phyloP scores from a whole-genome alignment of 1,140 invertebrate species.

The Spodoptera litura region DNA sequence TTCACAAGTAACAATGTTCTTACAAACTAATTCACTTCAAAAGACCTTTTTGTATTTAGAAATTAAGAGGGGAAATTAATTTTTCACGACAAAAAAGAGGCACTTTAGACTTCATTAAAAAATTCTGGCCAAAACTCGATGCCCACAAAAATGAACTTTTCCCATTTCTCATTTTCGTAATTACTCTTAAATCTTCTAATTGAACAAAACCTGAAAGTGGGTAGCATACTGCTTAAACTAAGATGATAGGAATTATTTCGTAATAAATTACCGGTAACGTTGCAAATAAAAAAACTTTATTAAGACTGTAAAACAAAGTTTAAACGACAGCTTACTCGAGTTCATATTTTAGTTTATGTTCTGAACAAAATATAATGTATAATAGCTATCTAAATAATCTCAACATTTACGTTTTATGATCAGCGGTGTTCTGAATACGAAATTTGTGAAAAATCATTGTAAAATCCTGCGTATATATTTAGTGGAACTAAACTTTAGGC shows the following conservation, averaged over 20 bases:
- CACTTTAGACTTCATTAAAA: conserved; percentile 76
- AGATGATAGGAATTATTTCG: conserved; percentile 30
- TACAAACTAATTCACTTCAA: conserved; percentile 38
- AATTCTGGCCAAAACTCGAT: conserved; percentile 66
- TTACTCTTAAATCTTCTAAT: conserved; percentile 71
- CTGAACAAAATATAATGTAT: conserved; percentile 2
- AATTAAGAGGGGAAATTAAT: conserved; percentile 61
- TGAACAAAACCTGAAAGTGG: conserved; percentile 57
- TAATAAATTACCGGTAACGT: background rate
- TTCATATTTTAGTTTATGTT: conserved; percentile 10
- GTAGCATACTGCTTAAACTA: conserved; percentile 31
- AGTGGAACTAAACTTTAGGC: conserved; percentile 60
- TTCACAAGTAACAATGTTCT: conserved; percentile 24
- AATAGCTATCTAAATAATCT: background rate
- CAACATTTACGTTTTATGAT: conserved; percentile 17
- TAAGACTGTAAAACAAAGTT: conserved; percentile 18
- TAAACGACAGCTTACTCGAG: conserved; percentile 16
- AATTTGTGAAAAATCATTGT: conserved; percentile 26
- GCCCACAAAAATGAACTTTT: conserved; percentile 71
- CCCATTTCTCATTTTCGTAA: conserved; percentile 79
- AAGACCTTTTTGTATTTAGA: conserved; percentile 52
- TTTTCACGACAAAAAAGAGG: conserved; percentile 64
- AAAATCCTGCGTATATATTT: conserved; percentile 27
- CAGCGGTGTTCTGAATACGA: conserved; percentile 24
- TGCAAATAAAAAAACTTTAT: conserved; percentile 32